phyloP scores from a whole-genome alignment of 2,797 vertebrate genomes.

The Hipposideros larvatus region DNA sequence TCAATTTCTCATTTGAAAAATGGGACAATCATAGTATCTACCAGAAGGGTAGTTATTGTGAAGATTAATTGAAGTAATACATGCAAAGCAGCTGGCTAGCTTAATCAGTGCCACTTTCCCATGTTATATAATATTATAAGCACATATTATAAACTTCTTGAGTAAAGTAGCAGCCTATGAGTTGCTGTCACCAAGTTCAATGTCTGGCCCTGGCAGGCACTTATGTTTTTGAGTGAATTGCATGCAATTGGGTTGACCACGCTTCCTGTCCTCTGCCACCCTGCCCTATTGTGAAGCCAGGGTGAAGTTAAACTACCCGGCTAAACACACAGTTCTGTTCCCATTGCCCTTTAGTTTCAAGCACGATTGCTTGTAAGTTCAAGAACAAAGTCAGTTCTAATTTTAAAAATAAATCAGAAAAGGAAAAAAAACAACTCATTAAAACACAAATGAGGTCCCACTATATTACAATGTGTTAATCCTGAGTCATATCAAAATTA shows the following conservation, averaged over 20 bases:
- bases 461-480: constrained; percentile 1
- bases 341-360: constrained; percentile 40
- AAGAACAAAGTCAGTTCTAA: constrained; percentile 56
- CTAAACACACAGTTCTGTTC: neutral
- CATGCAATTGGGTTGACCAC: neutral
- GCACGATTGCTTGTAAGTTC: constrained; percentile 18
- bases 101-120: neutral
- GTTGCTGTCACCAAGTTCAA: neutral
- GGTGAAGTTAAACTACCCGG: neutral
- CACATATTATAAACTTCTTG: neutral
- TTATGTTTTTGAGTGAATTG: neutral
- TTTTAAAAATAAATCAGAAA: constrained; percentile 54
- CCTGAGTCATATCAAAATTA: constrained; percentile 56
- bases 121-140: neutral
- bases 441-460: constrained; percentile 51
- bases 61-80: constrained; percentile 45
- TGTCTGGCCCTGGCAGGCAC: neutral
- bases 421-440: constrained; percentile 45
- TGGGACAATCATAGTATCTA: neutral
- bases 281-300: neutral
- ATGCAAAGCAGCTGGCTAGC: neutral
- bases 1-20: constrained; percentile 59
- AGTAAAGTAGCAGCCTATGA: neutral
- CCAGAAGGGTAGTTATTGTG: neutral
- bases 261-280: neutral